phyloP scores from a whole-genome alignment of 2,888 invertebrate species.

The Tetranychus truncatus region DNA sequence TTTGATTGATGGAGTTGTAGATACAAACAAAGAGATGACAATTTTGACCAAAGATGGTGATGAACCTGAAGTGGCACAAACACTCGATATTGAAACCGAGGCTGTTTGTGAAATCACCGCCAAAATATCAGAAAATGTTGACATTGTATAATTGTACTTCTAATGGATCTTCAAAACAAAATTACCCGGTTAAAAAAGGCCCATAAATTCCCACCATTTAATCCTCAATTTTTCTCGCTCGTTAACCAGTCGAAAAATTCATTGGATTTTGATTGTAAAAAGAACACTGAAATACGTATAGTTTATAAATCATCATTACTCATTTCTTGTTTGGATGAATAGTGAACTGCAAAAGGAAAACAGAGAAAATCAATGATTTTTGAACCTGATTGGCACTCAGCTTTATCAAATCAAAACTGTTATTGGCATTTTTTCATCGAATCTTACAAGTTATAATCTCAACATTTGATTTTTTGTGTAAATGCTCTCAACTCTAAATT shows the following conservation, averaged over 20 bases:
- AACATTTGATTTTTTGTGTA: background rate
- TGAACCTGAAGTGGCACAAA: background rate
- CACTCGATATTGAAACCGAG: background rate
- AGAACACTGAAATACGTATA: background rate
- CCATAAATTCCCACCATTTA: background rate
- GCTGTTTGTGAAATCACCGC: background rate
- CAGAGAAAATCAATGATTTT: background rate
- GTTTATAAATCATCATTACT: background rate
- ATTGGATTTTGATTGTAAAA: too few relatives aligned
- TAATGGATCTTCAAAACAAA: background rate
- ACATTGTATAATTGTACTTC: background rate
- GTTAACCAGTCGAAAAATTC: too few relatives aligned
- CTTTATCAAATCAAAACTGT: background rate
- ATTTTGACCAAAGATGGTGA: constrained; percentile 1
- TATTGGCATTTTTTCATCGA: background rate
- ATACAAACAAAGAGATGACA: background rate
- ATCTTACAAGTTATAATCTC: constrained; percentile 1
- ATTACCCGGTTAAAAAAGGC: background rate
- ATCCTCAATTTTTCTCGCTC: background rate
- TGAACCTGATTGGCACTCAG: background rate
- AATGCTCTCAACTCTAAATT: background rate
- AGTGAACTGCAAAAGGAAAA: too few relatives aligned
- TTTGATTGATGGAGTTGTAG: background rate
- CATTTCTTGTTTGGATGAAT: background rate
- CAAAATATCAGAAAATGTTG: background rate